Conservation (phyloP, 1,140 invertebrate genomes). For the Cardiocondyla obscurior region DNA sequence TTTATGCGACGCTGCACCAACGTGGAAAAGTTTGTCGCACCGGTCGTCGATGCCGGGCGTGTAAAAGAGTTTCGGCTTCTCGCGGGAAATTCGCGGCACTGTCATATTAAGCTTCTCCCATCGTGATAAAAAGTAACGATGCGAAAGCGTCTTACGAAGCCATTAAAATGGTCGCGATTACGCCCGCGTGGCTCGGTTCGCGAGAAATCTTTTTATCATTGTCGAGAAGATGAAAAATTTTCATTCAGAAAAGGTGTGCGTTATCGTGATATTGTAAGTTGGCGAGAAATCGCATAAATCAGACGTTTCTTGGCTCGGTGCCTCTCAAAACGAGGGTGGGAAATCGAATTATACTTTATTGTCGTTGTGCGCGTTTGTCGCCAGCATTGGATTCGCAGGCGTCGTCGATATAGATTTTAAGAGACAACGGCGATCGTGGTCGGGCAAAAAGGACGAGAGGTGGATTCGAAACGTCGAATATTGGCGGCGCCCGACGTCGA, state of each 20-base stretch:
- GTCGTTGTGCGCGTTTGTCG: background rate
- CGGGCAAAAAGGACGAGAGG: slow-evolving; percentile 5
- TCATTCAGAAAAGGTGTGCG: background rate
- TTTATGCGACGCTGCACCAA: slow-evolving; percentile 28
- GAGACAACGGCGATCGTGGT: slow-evolving; percentile 17
- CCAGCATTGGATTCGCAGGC: slow-evolving; percentile 43
- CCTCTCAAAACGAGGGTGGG: background rate
- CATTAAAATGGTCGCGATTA: background rate
- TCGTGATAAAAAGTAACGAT: slow-evolving; percentile 38
- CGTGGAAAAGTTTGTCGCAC: slow-evolving; percentile 54
- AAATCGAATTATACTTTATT: slow-evolving; percentile 54
- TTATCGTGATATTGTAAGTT: background rate
- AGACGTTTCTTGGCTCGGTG: background rate
- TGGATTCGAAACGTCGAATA: slow-evolving; percentile 31
- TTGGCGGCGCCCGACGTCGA: slow-evolving; percentile 10
- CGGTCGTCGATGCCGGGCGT: slow-evolving; percentile 17
- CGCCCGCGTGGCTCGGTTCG: background rate
- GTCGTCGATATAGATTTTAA: slow-evolving; percentile 50
- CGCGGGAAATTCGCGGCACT: slow-evolving; percentile 44
- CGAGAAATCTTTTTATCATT: background rate
- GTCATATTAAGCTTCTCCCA: slow-evolving; percentile 30
- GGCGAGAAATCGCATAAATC: background rate
- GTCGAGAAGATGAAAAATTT: background rate
- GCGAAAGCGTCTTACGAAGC: background rate
- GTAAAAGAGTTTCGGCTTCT: slow-evolving; percentile 48